Evolutionary conservation across 2,797 vertebrate genomes (phyloP).

Genomic region (Enteromius unitaeniatus): DNA sequence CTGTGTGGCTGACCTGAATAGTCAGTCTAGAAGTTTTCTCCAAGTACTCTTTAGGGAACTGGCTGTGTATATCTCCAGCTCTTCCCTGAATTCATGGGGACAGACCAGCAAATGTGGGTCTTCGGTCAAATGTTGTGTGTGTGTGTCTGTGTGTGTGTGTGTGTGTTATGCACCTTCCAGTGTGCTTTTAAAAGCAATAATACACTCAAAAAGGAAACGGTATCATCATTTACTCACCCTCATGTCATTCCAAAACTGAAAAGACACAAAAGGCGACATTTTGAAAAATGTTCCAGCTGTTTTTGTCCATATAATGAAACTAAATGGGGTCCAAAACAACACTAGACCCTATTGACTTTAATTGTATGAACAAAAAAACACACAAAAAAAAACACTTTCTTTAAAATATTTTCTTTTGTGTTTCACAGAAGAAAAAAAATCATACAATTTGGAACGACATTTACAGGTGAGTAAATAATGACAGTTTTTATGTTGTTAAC

Average conservation of each 20-base stretch:
- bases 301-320: background rate
- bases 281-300: background rate
- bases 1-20: conserved; percentile 46
- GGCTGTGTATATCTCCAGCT: conserved; percentile 56
- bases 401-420: background rate
- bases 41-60: conserved; percentile 56
- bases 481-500: background rate
- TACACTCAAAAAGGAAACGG: background rate
- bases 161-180: background rate
- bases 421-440: background rate
- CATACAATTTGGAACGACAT: background rate
- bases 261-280: background rate
- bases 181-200: background rate
- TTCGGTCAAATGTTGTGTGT: conserved; percentile 36
- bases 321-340: background rate
- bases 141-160: background rate
- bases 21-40: conserved; percentile 51
- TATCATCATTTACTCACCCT: background rate
- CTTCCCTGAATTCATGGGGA: conserved; percentile 38
- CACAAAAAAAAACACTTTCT: background rate
- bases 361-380: background rate
- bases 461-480: background rate
- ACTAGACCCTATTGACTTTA: background rate
- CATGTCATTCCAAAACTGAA: background rate
- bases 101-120: conserved; percentile 52